Conservation (phyloP, 2,888 invertebrate genomes). For the Pristionchus arcanus region DNA sequence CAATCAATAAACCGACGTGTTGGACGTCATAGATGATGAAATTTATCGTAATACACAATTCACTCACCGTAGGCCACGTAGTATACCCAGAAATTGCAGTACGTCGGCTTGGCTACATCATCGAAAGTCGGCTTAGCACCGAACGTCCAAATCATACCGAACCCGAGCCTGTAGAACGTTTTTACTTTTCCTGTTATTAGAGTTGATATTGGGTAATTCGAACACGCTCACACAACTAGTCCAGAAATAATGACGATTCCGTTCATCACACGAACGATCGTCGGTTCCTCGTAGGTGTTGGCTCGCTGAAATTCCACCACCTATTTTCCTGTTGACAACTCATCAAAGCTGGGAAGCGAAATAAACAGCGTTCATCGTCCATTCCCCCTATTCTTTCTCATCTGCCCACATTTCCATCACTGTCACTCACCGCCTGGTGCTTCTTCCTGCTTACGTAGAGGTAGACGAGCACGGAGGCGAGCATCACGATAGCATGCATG, state of each 20-base stretch:
- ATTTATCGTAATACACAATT: too few relatives aligned
- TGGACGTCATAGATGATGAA: too few relatives aligned
- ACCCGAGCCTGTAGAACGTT: not conserved
- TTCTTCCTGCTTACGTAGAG: not conserved
- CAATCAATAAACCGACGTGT: too few relatives aligned
- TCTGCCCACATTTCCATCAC: too few relatives aligned
- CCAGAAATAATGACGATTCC: not conserved
- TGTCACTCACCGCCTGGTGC: not conserved
- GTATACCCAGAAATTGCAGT: not conserved
- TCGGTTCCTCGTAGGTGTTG: not conserved
- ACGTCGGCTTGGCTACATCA: not conserved
- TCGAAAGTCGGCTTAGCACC: not conserved
- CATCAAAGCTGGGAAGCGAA: too few relatives aligned
- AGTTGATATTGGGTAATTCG: not conserved
- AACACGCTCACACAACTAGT: not conserved
- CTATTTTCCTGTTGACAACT: too few relatives aligned
- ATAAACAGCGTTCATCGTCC: too few relatives aligned
- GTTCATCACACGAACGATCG: not conserved
- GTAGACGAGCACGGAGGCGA: not conserved
- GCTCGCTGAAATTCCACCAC: not conserved
- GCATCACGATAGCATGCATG: not conserved
- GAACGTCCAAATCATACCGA: not conserved
- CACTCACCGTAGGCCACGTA: not conserved
- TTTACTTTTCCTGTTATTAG: too few relatives aligned
- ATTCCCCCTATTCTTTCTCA: too few relatives aligned